A percentile compares a stretch with the other conserved stretches of the same genome.
Conservation (phyloP, 2,113 vertebrate species). For the Entomyzon cyanotis region DNA sequence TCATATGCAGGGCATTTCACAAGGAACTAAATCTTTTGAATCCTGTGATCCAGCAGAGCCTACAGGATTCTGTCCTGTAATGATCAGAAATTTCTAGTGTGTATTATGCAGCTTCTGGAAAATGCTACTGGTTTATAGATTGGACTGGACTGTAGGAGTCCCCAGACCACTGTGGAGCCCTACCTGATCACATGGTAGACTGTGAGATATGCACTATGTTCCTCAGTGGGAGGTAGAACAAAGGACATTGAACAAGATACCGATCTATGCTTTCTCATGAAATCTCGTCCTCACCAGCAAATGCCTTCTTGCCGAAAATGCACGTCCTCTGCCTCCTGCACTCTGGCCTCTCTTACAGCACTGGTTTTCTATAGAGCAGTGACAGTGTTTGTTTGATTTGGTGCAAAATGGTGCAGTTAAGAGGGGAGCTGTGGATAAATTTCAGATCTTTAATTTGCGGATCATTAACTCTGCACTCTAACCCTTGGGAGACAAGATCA, state of each 20-base stretch:
- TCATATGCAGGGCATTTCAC: background rate
- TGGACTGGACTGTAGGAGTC: background rate
- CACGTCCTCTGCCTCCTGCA: background rate
- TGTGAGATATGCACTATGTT: background rate
- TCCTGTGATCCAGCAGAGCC: background rate
- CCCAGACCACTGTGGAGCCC: background rate
- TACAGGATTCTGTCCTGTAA: background rate
- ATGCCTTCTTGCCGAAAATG: background rate
- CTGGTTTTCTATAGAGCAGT: background rate
- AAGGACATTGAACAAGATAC: background rate
- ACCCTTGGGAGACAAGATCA: constrained; percentile 44
- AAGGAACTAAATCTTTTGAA: background rate
- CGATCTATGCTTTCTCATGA: background rate
- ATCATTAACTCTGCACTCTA: constrained; percentile 46
- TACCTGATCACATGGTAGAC: background rate
- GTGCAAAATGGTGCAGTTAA: background rate
- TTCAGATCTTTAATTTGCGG: constrained; percentile 7
- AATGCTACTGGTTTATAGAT: background rate
- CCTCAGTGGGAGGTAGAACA: background rate
- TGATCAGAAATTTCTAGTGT: background rate
- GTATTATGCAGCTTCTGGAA: background rate
- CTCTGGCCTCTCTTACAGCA: background rate
- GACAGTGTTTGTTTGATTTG: background rate
- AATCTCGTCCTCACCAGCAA: background rate
- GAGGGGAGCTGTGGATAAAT: background rate